Conservation (phyloP, 2,888 invertebrate genomes). For the Lochmaea capreae region DNA sequence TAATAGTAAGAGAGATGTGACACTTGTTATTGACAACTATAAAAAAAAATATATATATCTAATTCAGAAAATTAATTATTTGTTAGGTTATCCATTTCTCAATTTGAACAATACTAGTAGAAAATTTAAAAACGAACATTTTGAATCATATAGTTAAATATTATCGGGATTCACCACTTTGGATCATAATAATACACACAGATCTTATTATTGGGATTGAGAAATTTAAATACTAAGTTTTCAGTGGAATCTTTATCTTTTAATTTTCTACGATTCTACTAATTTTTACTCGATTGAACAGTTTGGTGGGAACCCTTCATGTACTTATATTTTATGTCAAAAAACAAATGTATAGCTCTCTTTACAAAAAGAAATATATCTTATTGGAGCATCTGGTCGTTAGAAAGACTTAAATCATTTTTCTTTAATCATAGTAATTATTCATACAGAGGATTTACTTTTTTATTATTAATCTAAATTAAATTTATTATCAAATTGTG, state of each 20-base stretch:
- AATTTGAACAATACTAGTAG: too few species aligned
- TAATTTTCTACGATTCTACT: neutral
- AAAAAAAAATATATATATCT: neutral
- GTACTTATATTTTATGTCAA: neutral
- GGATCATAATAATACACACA: too few species aligned
- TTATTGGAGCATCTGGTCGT: neutral
- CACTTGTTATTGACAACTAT: neutral
- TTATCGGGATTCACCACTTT: neutral
- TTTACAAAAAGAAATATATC: neutral
- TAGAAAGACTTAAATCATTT: neutral
- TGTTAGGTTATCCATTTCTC: too few species aligned
- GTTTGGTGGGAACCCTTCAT: slow-evolving; percentile 19
- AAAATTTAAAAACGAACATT: neutral
- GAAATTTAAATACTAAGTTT: too few species aligned
- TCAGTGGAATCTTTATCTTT: too few species aligned
- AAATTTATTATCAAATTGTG: too few species aligned
- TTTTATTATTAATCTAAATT: neutral
- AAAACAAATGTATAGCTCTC: slow-evolving; percentile 4
- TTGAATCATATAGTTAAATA: neutral
- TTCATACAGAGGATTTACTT: neutral
- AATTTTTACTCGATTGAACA: slow-evolving; percentile 3
- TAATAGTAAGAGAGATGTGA: neutral
- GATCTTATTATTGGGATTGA: too few species aligned
- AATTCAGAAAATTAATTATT: neutral
- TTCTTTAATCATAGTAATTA: neutral